A percentile compares a stretch with the other conserved stretches of the same genome.
phyloP scores from a whole-genome alignment of 2,113 vertebrate genomes.

The Tetrao urogallus region DNA sequence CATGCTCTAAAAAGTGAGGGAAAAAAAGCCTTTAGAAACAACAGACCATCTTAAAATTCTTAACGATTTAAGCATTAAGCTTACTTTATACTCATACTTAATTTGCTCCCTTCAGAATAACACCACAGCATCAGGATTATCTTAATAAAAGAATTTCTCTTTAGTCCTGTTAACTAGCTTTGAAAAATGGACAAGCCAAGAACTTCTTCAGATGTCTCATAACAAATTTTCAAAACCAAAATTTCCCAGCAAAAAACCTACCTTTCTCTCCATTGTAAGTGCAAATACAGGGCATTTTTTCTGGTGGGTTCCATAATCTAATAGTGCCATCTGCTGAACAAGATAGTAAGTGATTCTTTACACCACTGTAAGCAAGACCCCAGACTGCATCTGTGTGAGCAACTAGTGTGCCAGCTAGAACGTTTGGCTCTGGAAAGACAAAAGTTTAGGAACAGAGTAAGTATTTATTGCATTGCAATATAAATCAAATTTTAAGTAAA shows the following conservation, averaged over 20 bases:
- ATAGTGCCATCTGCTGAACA: slow-evolving; percentile 97
- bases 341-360: slow-evolving; percentile 95
- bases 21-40: neutral
- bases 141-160: neutral
- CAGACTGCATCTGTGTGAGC: slow-evolving; percentile 95
- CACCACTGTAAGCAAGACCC: slow-evolving; percentile 93
- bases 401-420: slow-evolving; percentile 91
- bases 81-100: neutral
- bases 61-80: neutral
- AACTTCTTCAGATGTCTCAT: neutral
- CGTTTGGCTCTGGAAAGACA: slow-evolving; percentile 87
- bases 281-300: slow-evolving; percentile 92
- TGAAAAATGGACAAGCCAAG: neutral
- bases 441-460: neutral
- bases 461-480: neutral
- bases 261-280: slow-evolving; percentile 91
- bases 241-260: slow-evolving; percentile 57
- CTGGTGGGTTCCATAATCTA: slow-evolving; percentile 94
- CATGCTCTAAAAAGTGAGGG: slow-evolving; percentile 81
- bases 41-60: neutral
- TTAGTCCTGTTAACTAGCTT: neutral
- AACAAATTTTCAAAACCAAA: neutral
- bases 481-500: neutral
- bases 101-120: neutral
- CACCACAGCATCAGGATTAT: neutral